phyloP scores from a whole-genome alignment of 2,113 vertebrate genomes.

The Clarias gariepinus region DNA sequence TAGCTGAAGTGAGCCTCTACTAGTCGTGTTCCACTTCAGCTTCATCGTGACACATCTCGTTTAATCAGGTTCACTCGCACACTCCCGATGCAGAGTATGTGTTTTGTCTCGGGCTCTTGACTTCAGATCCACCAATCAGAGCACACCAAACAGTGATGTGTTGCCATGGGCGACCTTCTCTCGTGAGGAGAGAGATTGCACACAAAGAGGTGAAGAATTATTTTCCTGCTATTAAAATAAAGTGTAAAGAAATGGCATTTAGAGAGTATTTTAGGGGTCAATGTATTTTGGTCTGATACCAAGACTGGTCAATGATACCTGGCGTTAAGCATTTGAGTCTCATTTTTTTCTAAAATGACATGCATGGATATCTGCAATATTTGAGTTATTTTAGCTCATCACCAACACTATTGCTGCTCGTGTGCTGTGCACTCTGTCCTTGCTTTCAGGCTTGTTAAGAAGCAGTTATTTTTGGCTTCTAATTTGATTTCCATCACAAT shows the following conservation, averaged over 20 bases:
- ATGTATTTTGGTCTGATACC: background rate
- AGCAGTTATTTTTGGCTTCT: slow-evolving; percentile 48
- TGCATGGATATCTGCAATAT: background rate
- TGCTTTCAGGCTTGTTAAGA: slow-evolving; percentile 35
- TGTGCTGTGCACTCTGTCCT: slow-evolving; percentile 27
- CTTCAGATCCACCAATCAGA: slow-evolving; percentile 32
- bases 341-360: background rate
- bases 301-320: background rate
- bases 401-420: slow-evolving; percentile 19
- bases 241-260: background rate
- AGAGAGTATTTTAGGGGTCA: background rate
- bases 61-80: background rate
- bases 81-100: slow-evolving; percentile 22
- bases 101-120: slow-evolving; percentile 44
- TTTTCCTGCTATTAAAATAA: background rate
- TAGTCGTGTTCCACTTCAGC: background rate
- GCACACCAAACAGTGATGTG: slow-evolving; percentile 3
- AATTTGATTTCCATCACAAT: slow-evolving; percentile 45
- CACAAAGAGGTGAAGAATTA: slow-evolving; percentile 8
- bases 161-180: slow-evolving; percentile 48
- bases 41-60: slow-evolving; percentile 10
- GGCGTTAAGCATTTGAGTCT: background rate
- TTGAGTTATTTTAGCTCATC: slow-evolving; percentile 24
- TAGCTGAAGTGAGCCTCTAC: background rate
- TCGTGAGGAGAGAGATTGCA: background rate